phyloP scores from a whole-genome alignment of 2,888 invertebrate genomes.

The Agonopterix heracliana region DNA sequence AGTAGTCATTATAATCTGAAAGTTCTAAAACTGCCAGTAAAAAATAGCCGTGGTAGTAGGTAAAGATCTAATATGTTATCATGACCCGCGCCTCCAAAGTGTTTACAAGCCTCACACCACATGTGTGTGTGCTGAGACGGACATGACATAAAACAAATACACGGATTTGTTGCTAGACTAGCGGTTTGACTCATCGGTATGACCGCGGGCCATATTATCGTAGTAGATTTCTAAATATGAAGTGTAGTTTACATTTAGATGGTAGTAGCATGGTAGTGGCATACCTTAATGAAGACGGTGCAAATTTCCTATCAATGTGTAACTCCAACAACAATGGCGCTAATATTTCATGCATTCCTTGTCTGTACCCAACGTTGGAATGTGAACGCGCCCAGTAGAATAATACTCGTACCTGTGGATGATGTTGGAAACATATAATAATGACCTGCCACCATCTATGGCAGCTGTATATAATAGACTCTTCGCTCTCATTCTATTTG shows the following conservation, averaged over 20 bases:
- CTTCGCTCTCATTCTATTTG: too few relatives aligned
- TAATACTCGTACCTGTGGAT: slow-evolving; percentile 66
- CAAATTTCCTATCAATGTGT: slow-evolving; percentile 80
- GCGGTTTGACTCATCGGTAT: background rate
- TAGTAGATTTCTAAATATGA: too few relatives aligned
- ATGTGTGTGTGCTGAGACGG: too few relatives aligned
- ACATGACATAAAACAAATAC: too few relatives aligned
- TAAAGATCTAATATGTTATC: background rate
- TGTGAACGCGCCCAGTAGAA: slow-evolving; percentile 81
- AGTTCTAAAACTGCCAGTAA: background rate
- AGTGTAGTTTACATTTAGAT: slow-evolving; percentile 3
- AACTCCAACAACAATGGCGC: slow-evolving; percentile 87
- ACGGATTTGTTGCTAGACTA: background rate
- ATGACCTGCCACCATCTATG: too few relatives aligned
- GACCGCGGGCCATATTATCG: background rate
- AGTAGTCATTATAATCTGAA: background rate
- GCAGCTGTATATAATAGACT: too few relatives aligned
- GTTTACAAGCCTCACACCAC: too few relatives aligned
- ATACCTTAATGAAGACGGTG: slow-evolving; percentile 22
- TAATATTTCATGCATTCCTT: slow-evolving; percentile 92
- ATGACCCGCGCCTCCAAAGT: too few relatives aligned
- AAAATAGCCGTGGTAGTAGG: too few relatives aligned
- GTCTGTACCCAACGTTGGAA: slow-evolving; percentile 83
- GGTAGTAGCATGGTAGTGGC: background rate
- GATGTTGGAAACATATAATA: background rate